Evolutionary conservation across 2,113 vertebrate genomes (phyloP), one percentile per base, ranked within the genome.

Genomic region (Indri indri): DNA sequence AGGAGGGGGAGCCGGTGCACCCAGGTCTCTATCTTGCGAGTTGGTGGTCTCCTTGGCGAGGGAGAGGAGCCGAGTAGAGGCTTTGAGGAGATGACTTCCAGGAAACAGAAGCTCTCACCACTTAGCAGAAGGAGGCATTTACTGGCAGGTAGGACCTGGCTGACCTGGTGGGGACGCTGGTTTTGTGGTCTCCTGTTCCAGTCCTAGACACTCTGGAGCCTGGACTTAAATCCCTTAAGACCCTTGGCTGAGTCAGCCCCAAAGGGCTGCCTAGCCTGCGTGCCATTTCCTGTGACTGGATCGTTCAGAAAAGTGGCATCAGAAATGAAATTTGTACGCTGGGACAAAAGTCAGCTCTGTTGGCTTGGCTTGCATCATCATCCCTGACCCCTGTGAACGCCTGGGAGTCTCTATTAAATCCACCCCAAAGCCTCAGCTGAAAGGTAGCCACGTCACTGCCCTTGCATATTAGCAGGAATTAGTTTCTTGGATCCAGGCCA

Each of bases 161-260:
- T 70, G 61, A 77, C 74, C 22, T 7, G 12, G 59, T 57, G 37
- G 32, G 65, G 61, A 89, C 63, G 81, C 81, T 52, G n/a, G 16
- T 30, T 87, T 73, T 93, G 82, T 32, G 82, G 77, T 87, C 90
- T 95, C 92, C 61, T 40, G 17, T 47, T 37, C 81, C 14, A 18
- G 84, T 37, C 61, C 66, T 94, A 97, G 95, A 97, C 96, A 84
- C n/a, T 47, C 87, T 89, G 97, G 97, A 95, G 94, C 96, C 96
- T 80, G n/a, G 13, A 32, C 42, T 94, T 89, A 96, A 97, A 93
- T 97, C 91, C 86, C 68, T 50, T 97, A 96, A 97, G 93, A 89
- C 91, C 18, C 37, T 57, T 47, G 59, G 87, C 66, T 97, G 98
- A 98, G 82, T 98, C 96, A 98, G 73, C 27, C 77, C 4, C 0